These are phyloP conservation scores for Drosophila asahinai DNA, from an alignment of 1,140 invertebrate species.

Conservation along the genomic window DNA sequence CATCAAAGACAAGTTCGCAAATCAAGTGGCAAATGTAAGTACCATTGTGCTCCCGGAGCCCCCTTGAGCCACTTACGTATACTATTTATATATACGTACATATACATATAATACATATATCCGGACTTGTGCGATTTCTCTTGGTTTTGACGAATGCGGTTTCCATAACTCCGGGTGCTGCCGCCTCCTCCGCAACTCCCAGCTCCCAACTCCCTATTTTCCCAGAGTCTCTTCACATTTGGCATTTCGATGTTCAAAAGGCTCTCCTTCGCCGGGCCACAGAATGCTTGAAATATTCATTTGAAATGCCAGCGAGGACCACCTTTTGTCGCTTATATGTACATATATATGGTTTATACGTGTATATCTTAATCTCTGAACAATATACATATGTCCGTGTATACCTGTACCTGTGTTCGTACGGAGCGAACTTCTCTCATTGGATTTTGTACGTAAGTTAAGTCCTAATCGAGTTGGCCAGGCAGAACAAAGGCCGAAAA, in stretches of 20 bases:
- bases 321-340: not conserved
- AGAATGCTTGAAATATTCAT: slow-evolving; percentile 61
- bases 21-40: slow-evolving; percentile 54
- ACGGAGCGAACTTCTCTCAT: not conserved
- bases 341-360: slow-evolving; percentile 4
- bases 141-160: slow-evolving; percentile 42
- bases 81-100: not conserved
- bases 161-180: slow-evolving; percentile 31
- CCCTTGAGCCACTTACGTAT: slow-evolving; percentile 27
- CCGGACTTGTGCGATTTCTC: slow-evolving; percentile 16
- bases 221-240: not conserved
- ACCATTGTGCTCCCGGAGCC: slow-evolving; percentile 6
- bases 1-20: slow-evolving; percentile 51
- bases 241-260: slow-evolving; percentile 53
- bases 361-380: slow-evolving; percentile 5
- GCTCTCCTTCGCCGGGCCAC: slow-evolving; percentile 5
- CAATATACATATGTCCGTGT: not conserved
- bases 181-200: not conserved
- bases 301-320: slow-evolving; percentile 44
- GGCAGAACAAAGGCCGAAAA: slow-evolving; percentile 9
- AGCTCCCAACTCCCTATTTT: no score
- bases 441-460: not conserved
- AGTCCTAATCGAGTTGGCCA: slow-evolving; percentile 9
- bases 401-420: not conserved
- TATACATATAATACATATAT: slow-evolving; percentile 17